Evolutionary conservation across 2,888 invertebrate species (phyloP).

Genomic region (Endotricha flammealis): DNA sequence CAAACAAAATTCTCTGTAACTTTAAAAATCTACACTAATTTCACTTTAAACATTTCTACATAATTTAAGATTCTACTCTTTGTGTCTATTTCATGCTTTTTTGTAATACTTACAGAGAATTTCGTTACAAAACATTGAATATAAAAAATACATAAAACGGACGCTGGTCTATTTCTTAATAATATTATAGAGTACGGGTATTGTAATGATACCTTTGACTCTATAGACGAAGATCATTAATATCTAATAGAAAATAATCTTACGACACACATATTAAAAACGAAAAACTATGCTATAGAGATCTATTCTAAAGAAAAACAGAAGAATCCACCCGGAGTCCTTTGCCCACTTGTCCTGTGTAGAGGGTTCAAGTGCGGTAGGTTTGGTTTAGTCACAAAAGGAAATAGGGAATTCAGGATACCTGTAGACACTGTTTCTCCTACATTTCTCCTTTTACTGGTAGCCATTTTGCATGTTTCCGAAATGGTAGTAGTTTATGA

Average conservation of each 20-base stretch:
- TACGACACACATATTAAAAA: constrained; percentile 5
- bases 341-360: constrained; percentile 66
- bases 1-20: constrained; percentile 33
- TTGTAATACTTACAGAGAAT: background rate
- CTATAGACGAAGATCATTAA: constrained; percentile 18
- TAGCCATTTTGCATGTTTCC: too few relatives aligned
- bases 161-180: constrained; percentile 36
- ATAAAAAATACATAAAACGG: background rate
- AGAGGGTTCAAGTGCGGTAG: constrained; percentile 65
- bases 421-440: constrained; percentile 41
- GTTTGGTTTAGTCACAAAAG: constrained; percentile 40
- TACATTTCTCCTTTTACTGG: background rate
- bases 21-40: background rate
- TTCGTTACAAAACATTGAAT: constrained; percentile 5
- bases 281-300: constrained; percentile 36
- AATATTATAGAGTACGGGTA: constrained; percentile 44
- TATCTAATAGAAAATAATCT: constrained; percentile 1
- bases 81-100: too few relatives aligned
- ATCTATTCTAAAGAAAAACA: constrained; percentile 41
- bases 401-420: constrained; percentile 26
- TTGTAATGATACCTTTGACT: constrained; percentile 60
- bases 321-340: constrained; percentile 44
- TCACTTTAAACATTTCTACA: too few relatives aligned
- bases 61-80: too few relatives aligned
- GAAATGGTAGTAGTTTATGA: too few relatives aligned